Percentiles rank a stretch among this genome's conserved stretches.
Conservation (phyloP, 1,140 invertebrate species). For the Geopemphigus sp. region DNA sequence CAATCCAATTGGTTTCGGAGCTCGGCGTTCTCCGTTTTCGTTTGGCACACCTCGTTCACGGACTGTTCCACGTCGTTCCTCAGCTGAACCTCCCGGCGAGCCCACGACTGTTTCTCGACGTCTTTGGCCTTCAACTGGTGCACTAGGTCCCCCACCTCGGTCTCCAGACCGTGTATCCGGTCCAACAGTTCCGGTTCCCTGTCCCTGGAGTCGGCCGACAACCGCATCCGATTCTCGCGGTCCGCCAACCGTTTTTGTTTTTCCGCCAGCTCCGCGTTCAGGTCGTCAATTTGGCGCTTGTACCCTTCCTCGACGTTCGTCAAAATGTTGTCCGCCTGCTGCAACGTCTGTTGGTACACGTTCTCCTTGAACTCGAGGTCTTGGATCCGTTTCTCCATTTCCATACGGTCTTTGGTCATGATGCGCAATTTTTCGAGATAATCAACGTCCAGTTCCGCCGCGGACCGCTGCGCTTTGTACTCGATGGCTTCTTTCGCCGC, state of each 20-base stretch:
- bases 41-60: conserved; percentile 49
- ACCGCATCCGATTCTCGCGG: conserved; percentile 47
- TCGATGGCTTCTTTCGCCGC: background rate
- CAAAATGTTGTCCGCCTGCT: conserved; percentile 72
- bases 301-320: conserved; percentile 67
- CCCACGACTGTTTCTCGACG: conserved; percentile 51
- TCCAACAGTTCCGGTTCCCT: conserved; percentile 50
- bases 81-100: conserved; percentile 50
- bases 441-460: background rate
- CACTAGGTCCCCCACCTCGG: conserved; percentile 37
- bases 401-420: conserved; percentile 31
- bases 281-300: conserved; percentile 57
- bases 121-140: conserved; percentile 51
- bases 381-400: conserved; percentile 53
- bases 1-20: conserved; percentile 45
- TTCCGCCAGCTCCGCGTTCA: conserved; percentile 55
- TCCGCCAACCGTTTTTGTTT: conserved; percentile 53
- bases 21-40: conserved; percentile 49
- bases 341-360: conserved; percentile 70
- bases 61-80: conserved; percentile 51
- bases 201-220: conserved; percentile 34
- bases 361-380: conserved; percentile 58
- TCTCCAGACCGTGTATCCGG: conserved; percentile 41
- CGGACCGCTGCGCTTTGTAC: background rate
- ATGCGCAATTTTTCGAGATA: conserved; percentile 27